Evolutionary conservation across 2,797 vertebrate genomes (phyloP).

Genomic region (Acrocephalus scirpaceus): DNA sequence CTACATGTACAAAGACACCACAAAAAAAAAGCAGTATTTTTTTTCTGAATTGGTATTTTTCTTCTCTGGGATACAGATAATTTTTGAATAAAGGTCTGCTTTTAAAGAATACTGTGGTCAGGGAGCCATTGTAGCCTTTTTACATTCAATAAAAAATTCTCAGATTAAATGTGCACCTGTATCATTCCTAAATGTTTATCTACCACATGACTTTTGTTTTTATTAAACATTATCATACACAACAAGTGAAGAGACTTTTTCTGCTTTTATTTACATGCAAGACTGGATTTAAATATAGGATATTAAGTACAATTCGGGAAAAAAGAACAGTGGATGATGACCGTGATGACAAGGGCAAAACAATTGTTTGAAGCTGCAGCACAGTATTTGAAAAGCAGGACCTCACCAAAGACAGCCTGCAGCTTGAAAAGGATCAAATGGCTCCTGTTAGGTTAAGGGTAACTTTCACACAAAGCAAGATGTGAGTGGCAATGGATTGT

Average conservation of each 20-base stretch:
- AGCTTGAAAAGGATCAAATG: slow-evolving; percentile 44
- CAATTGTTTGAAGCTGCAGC: neutral
- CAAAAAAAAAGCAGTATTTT: neutral
- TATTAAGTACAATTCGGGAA: neutral
- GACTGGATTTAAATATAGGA: slow-evolving; percentile 3
- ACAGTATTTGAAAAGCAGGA: slow-evolving; percentile 8
- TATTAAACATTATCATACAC: neutral
- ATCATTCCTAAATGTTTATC: neutral
- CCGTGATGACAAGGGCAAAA: neutral
- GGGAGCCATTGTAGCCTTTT: neutral
- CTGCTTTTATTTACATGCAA: neutral
- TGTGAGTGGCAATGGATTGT: slow-evolving; percentile 2
- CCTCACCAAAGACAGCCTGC: neutral
- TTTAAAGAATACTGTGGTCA: neutral
- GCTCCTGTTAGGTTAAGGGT: slow-evolving; percentile 26
- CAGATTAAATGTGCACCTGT: neutral
- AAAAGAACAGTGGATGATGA: neutral
- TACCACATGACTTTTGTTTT: neutral
- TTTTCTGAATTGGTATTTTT: neutral
- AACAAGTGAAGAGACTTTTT: neutral
- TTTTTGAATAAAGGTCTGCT: neutral
- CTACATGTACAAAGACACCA: neutral
- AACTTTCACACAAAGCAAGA: slow-evolving; percentile 50
- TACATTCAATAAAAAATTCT: neutral
- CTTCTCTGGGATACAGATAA: neutral